Evolutionary conservation across 2,888 invertebrate species (phyloP).

Genomic region (Liopterus haemorrhoidalis): DNA sequence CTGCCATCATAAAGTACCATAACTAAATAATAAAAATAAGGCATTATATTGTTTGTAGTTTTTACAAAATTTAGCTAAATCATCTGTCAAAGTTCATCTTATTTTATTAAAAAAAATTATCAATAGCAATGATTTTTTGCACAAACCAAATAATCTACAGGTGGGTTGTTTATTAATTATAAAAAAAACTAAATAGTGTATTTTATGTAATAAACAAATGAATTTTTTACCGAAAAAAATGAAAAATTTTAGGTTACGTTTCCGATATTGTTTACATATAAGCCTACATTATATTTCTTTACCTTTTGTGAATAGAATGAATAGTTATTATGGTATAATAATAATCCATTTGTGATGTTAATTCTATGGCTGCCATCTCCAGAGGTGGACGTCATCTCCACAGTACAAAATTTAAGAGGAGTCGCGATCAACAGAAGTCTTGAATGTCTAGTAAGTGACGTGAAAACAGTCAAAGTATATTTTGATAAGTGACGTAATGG

Average conservation of each 20-base stretch:
- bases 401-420: constrained; percentile 13
- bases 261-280: no score
- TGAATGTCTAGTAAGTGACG: constrained; percentile 16
- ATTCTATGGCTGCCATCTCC: constrained; percentile 29
- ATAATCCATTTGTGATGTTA: constrained; percentile 43
- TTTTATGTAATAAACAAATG: no score
- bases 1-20: no score
- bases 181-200: no score
- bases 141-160: constrained; percentile 1
- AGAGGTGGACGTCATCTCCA: constrained; percentile 27
- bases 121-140: neutral
- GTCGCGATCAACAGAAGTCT: constrained; percentile 13
- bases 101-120: no score
- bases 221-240: neutral
- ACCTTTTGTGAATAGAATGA: constrained; percentile 75
- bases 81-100: no score
- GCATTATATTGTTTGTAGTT: no score
- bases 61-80: no score
- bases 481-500: constrained; percentile 17
- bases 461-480: constrained; percentile 12
- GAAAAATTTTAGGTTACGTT: neutral
- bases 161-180: no score
- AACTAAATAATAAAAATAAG: no score
- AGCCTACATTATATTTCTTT: no score
- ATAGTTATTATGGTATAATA: constrained; percentile 64